These are phyloP conservation scores for Mola mola DNA, from an alignment of 2,113 vertebrate species.

Conservation along the genomic window DNA sequence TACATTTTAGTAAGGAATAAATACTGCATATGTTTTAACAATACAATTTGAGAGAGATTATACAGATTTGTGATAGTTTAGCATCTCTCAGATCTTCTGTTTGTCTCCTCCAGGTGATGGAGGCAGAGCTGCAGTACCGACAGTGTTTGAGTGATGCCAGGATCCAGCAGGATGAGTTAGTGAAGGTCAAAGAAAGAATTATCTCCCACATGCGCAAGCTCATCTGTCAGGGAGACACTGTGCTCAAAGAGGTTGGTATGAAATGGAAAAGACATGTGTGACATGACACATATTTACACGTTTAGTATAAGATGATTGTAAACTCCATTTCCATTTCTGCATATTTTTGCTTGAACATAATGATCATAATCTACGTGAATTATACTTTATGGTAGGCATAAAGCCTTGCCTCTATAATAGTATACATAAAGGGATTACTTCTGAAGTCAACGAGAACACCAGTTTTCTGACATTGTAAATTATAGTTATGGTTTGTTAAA, in stretches of 20 bases:
- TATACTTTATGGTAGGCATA: not conserved
- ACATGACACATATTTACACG: not conserved
- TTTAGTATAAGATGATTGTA: not conserved
- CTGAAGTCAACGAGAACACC: no score
- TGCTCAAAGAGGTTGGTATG: slow-evolving; percentile 86
- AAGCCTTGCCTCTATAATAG: no score
- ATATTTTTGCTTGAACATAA: not conserved
- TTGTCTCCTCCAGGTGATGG: slow-evolving; percentile 76
- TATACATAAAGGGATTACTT: no score
- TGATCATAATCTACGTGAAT: not conserved
- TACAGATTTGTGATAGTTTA: not conserved
- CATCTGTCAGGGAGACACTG: slow-evolving; percentile 89
- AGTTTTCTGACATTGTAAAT: no score
- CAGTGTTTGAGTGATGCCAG: slow-evolving; percentile 84
- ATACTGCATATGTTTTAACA: not conserved
- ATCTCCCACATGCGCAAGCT: slow-evolving; percentile 90
- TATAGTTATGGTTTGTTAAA: not conserved
- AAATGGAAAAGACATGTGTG: not conserved
- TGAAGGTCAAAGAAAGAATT: slow-evolving; percentile 85
- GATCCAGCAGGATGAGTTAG: slow-evolving; percentile 83
- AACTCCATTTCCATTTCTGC: not conserved
- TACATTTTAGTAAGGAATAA: not conserved
- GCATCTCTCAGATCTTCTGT: slow-evolving; percentile 5
- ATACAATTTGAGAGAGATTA: no score
- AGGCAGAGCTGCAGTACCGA: slow-evolving; percentile 83